Evolutionary conservation across 1,140 invertebrate species (phyloP).

Genomic region (Cotesia glomerata): DNA sequence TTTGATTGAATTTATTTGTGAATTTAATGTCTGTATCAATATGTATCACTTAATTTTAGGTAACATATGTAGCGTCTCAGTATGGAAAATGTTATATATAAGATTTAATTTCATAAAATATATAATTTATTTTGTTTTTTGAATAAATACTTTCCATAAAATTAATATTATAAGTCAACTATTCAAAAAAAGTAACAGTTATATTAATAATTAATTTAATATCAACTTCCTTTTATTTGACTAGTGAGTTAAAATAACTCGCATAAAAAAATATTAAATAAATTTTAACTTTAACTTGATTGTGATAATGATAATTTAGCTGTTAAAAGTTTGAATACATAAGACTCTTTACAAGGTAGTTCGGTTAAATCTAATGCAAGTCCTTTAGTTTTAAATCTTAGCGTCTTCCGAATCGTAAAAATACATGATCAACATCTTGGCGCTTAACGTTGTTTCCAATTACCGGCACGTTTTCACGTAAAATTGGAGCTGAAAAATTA

Average conservation of each 20-base stretch:
- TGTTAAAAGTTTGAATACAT: background rate
- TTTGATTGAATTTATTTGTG: background rate
- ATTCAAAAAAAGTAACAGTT: background rate
- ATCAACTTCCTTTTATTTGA: background rate
- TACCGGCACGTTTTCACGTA: constrained; percentile 51
- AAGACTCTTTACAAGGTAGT: constrained; percentile 4
- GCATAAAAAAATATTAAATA: too few relatives aligned
- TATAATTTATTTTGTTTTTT: background rate
- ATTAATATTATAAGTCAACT: background rate
- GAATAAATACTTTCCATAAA: background rate
- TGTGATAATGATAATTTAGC: background rate
- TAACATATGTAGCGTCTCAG: constrained; percentile 30
- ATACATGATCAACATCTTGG: constrained; percentile 82
- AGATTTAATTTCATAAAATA: background rate
- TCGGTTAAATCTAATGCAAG: constrained; percentile 14
- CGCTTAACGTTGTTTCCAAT: constrained; percentile 69
- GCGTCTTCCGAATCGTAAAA: constrained; percentile 77
- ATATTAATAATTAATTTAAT: background rate
- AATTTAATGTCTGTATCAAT: constrained; percentile 8
- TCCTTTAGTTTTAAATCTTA: constrained; percentile 41
- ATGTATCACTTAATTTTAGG: constrained; percentile 16
- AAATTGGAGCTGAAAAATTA: constrained; percentile 50
- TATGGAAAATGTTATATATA: background rate
- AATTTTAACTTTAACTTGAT: background rate
- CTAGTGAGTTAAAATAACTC: too few relatives aligned